Evolutionary conservation across 2,888 invertebrate genomes (phyloP), one percentile per base, ranked within the genome.

Genomic region (Lochmaea crataegi): DNA sequence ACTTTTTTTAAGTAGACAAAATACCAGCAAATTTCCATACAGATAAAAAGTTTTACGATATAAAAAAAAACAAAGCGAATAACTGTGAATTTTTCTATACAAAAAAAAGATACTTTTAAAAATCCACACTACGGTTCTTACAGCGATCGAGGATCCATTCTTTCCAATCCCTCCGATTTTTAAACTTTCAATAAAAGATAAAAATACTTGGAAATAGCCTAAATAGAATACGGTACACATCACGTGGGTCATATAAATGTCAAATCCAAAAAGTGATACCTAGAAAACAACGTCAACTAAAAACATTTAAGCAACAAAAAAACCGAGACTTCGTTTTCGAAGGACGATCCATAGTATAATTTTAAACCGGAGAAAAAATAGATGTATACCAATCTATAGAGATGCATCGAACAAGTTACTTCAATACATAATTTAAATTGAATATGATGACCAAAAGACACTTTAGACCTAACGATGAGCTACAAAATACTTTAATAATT

Each of bases 131-230:
- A 22, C 42, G 32, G 6, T 38, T 56, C 94, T 94, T 93, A 96
- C 98, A 88, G 98, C 98, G 86, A 98, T 96, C 80, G 98, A 96
- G 80, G 98, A 97, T 88, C 97, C 97, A 88, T 98, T 98, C 89
- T 97, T 98, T 86, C 98, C 98, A 87, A 94, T 93, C 85, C 98
- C 98, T 87, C 96, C 96, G 86, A 90, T 88, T 83, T 90, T 90
- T 89, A 94, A 93, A 81, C 91, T 91, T 87, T 90, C 89, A 85
- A 90, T 90, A 90, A 94, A 94, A 87, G 89, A 89, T 86, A 90
- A 85, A 87, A 91, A 89, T 87, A 92, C 90, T 86, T 89, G 90
- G 83, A 90, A 83, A 87, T 90, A 92, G 82, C 90, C 91, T 80
- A 89, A 86, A 86, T 89, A 89, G 87, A 90, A 90, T 84, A 89